Evolutionary conservation across 2,797 vertebrate species (phyloP).

Genomic region (Gymnoscopelus braueri): DNA sequence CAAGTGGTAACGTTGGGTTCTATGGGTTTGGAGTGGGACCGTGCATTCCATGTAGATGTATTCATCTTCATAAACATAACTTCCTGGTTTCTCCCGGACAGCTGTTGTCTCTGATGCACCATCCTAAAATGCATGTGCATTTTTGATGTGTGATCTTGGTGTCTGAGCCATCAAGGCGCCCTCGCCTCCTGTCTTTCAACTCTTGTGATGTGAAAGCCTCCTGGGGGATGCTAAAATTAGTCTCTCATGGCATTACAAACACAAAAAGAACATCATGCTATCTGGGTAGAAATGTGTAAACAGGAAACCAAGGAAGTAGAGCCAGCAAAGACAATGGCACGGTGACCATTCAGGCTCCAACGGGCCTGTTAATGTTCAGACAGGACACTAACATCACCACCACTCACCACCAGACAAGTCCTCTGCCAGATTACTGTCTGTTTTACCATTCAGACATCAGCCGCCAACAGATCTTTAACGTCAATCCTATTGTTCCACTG

Average conservation of each 20-base stretch:
- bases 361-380: slow-evolving; percentile 28
- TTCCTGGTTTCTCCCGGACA: too few species aligned
- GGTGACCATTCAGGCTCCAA: slow-evolving; percentile 47
- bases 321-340: slow-evolving; percentile 64
- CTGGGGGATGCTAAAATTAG: slow-evolving; percentile 17
- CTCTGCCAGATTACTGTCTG: background rate
- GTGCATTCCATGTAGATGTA: too few species aligned
- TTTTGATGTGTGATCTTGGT: too few species aligned
- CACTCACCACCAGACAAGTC: slow-evolving; percentile 15
- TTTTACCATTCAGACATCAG: too few species aligned
- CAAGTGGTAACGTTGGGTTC: too few species aligned
- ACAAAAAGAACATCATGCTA: slow-evolving; percentile 17
- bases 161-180: too few species aligned
- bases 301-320: slow-evolving; percentile 71
- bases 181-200: background rate
- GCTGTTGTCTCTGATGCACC: too few species aligned
- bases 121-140: too few species aligned
- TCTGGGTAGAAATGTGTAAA: slow-evolving; percentile 64
- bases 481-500: too few species aligned
- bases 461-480: too few species aligned
- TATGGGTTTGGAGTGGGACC: too few species aligned
- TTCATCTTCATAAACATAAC: too few species aligned
- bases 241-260: background rate
- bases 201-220: background rate
- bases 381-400: slow-evolving; percentile 18